Base-by-base conservation (phyloP, 2,113 vertebrate species). In the Lampris megalopsis region DNA sequence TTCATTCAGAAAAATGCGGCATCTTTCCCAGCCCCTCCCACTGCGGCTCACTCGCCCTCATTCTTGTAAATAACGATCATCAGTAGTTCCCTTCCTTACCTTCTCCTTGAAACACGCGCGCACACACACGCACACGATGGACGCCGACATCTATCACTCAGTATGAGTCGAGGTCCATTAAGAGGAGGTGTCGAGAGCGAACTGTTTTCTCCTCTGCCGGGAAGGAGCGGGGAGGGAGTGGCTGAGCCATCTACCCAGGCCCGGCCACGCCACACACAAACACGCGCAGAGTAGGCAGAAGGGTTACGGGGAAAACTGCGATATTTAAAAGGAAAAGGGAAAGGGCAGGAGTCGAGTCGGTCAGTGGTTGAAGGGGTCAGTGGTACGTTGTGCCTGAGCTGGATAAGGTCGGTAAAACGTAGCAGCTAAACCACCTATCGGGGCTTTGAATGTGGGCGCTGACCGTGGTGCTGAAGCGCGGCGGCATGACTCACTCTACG, bases 1-100 rank as follows among this genome's bases (percentile, higher is more conserved):
- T 95, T 94, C 94, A 95, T 95, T 95, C 94, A 95, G 91, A 95
- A 95, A 95, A 94, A 95, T 94, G 86, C 94, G 92, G 94, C 94
- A 95, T 87, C 90, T 79, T 73, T n/a, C 5, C 75, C 6, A 24
- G 90, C 91, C 89, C 92, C 93, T 88, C 94, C 94, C 94, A 95
- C 88, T 95, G 94, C 94, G 93, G 94, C 86, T 90, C 80, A 84
- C 68, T 71, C 70, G 47, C 56, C 65, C 4, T 63, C 57, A 71
- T 92, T 87, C 75, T 84, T 61, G 71, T 86, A 88, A 87, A 83
- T 81, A 79, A 80, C 74, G 49, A 53, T 38, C 71, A 11, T 9
- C 60, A 4, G 47, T 4, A n/a, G 13, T 3, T 1, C 10, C n/a
- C 37, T 13, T 10, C n/a, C 37, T 13, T 10, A 1, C 52, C 35